Base-by-base conservation (phyloP, 2,797 vertebrate species). In the Malurus splendens region DNA sequence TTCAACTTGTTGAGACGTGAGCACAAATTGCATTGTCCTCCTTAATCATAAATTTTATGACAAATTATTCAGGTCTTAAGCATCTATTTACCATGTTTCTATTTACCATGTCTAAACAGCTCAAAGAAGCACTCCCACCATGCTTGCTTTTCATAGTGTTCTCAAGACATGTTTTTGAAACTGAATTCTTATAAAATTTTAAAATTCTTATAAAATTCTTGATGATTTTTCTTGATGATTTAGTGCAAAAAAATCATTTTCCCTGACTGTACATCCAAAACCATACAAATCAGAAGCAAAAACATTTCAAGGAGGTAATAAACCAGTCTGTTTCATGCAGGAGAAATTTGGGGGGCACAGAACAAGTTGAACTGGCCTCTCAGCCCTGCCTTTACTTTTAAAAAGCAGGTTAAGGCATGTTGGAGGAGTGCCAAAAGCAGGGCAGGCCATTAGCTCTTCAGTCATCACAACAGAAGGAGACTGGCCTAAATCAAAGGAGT, bases 391-490 rank as follows among this genome's bases (percentile, higher is more conserved):
- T 89, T 52, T 56, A 47, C 23, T 84, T 91, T 61, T 64, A 86
- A 62, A 36, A 70, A 62, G 56, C 18, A 59, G 56, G 64, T 83
- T 81, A 67, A 90, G 50, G 60, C 22, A 84, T 71, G 33, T 5
- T 90, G 74, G 86, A 88, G 67, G 79, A 93, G 83, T 55, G 81
- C 32, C 67, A 67, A 79, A 77, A 82, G n/a, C 67, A 90, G 48
- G 60, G 52, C 39, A 94, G 64, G 73, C 50, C 42, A 73, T 67
- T 72, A 89, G 82, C 45, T 83, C 64, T 66, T 92, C 82, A 89
- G 62, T 87, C 86, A 92, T 86, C 86, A 87, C 64, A 90, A 66
- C 45, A 73, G 71, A 60, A 86, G 45, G 59, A 86, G 60, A 45
- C 23, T 47, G 62, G 83, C 75, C 81, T 82, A 79, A 87, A 87